Base-by-base conservation (phyloP, 2,797 vertebrate species). In the Phalanger gymnotis region DNA sequence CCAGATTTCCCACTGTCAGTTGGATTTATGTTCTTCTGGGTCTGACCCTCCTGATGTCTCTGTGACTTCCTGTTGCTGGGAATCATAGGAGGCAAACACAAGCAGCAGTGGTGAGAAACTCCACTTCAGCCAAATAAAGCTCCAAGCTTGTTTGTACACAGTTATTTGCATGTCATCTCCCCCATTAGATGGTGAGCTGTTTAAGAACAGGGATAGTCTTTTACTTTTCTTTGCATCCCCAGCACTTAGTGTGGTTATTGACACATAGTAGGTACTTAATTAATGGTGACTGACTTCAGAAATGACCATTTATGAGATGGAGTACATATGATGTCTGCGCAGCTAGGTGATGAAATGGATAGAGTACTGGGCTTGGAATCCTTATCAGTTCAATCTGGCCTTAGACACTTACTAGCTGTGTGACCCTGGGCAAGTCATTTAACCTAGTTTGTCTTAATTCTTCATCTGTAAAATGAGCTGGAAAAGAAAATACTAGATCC, bases 31-130 rank as follows among this genome's bases (percentile, higher is more conserved):
- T 94, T 98, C 96, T 96, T 7, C 66, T 96, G 95, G 93, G 66
- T 93, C 92, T 55, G 81, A 87, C 31, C 58, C 16, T 95, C 93
- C 90, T 90, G 90, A 93, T 93, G 92, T 93, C 58, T 93, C 52
- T 25, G 31, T 92, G 22, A 93, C 56, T 97, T 97, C 97, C 96
- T 98, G 96, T 97, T 97, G 93, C 91, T 93, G 91, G 93, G 51
- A 96, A 93, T 73, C 7, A 81, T 47, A 81, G 40, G 22, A 47
- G 2, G 73, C 19, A 81, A 81, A 81, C 73, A 47, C 22, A 47
- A 47, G 40, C 40, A 27, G 4, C 2, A 81, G 19, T 81, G 19
- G 94, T 92, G 56, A 95, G 95, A 93, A 55, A 54, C 58, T 96
- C 94, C 40, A 56, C 61, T 95, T 81, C 3, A 47, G 53, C 30